Conservation (phyloP, 2,888 invertebrate species). For the Pollenia angustigena region DNA sequence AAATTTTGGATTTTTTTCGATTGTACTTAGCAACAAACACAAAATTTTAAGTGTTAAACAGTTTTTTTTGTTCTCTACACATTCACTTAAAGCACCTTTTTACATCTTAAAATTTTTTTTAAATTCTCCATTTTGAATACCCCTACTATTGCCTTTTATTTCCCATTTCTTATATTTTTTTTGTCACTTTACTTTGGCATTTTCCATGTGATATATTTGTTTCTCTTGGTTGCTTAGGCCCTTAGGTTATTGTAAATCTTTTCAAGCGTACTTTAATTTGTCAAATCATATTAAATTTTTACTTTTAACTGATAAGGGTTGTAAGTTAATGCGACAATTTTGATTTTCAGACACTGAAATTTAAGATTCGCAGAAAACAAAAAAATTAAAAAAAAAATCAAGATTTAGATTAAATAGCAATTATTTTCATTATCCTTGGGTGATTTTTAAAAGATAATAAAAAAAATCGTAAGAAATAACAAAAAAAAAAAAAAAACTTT, state of each 20-base stretch:
- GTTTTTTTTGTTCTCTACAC: too few relatives aligned
- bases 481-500: not conserved
- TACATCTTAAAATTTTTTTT: too few relatives aligned
- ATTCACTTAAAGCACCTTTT: too few relatives aligned
- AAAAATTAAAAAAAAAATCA: slow-evolving; percentile 12
- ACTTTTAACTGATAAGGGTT: slow-evolving; percentile 65
- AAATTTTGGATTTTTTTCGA: too few relatives aligned
- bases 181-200: not conserved
- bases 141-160: too few relatives aligned
- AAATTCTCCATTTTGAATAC: too few relatives aligned
- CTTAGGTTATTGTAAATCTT: slow-evolving; percentile 55
- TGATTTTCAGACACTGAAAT: slow-evolving; percentile 17
- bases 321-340: slow-evolving; percentile 30
- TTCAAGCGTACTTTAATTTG: slow-evolving; percentile 67
- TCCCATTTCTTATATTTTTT: not conserved
- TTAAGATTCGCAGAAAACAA: not conserved
- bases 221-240: slow-evolving; percentile 34
- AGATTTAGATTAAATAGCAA: slow-evolving; percentile 50
- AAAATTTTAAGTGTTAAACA: too few relatives aligned
- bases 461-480: not conserved
- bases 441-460: not conserved
- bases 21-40: too few relatives aligned
- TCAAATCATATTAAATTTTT: slow-evolving; percentile 60
- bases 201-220: slow-evolving; percentile 7
- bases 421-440: slow-evolving; percentile 32